These are phyloP conservation scores for Chromoteleia sp. DNA, from an alignment of 2,888 invertebrate species.

Conservation along the genomic window DNA sequence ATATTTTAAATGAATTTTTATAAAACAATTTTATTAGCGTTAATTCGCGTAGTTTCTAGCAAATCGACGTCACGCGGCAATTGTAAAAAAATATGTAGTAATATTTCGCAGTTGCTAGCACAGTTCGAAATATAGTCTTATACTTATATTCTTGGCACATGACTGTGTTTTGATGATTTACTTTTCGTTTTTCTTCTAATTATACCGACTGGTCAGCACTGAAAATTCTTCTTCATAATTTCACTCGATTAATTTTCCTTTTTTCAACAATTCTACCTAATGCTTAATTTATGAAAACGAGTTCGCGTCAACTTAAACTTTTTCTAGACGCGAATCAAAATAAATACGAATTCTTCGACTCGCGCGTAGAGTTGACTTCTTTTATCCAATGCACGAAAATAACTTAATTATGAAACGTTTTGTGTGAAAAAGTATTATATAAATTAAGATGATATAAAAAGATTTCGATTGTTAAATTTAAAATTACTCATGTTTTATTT, in stretches of 20 bases:
- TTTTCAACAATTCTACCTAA: constrained; percentile 11
- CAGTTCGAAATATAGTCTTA: constrained; percentile 47
- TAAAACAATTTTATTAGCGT: not conserved
- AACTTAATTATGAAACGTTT: constrained; percentile 60
- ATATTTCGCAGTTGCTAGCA: constrained; percentile 42
- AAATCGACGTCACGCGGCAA: not conserved
- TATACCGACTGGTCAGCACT: constrained; percentile 49
- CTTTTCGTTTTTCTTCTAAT: constrained; percentile 70
- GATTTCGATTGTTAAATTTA: too few relatives aligned
- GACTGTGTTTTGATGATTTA: constrained; percentile 68
- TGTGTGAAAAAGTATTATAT: constrained; percentile 28
- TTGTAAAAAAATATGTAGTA: constrained; percentile 61
- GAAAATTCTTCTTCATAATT: constrained; percentile 55
- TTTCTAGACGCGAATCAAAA: constrained; percentile 31
- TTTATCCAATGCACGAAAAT: constrained; percentile 40
- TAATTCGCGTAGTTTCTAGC: constrained; percentile 10
- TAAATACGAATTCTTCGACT: constrained; percentile 39
- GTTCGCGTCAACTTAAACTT: constrained; percentile 4
- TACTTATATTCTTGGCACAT: constrained; percentile 65
- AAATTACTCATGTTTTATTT: not conserved
- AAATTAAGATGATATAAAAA: constrained; percentile 18
- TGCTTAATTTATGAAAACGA: not conserved
- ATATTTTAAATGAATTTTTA: constrained; percentile 3
- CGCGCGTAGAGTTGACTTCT: constrained; percentile 13
- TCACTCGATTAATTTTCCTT: constrained; percentile 45